Evolutionary conservation across 2,797 vertebrate species (phyloP), one percentile per base, ranked within the genome.

Genomic region (Rhynchonycteris naso): DNA sequence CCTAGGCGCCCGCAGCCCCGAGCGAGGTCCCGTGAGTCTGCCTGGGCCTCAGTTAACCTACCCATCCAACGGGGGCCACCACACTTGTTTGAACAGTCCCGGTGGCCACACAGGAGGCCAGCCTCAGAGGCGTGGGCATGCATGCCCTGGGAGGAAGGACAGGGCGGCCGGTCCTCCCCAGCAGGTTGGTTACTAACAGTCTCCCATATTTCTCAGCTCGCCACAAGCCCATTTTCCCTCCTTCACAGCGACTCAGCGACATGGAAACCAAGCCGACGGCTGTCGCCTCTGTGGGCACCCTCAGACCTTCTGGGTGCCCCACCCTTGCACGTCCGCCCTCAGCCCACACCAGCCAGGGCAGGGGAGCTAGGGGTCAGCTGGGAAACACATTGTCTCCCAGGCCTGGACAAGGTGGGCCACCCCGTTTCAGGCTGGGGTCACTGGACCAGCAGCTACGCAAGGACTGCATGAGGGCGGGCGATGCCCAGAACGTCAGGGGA

Each of bases 241-340:
- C 38, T 1, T 30, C 72, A 33, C 3, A 2, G 75, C 0, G n/a
- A 47, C 79, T 30, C 1, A 0, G 68, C 28, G 68, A 75, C 63
- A 16, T 9, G 6, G 56, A n/a, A n/a, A n/a, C 33, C 21, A 56
- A 50, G 16, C 14, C 2, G 0, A 0, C 0, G 15, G 59, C 13
- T 16, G 50, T 63, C 2, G 26, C 30, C 72, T 11, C 16, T 28
- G 28, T 24, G 13, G 33, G 61, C 66, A 28, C 66, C 74, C 59
- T 5, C 14, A 1, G 14, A 8, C 11, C 65, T 16, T 1, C 50
- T 0, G 16, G 52, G 43, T 0, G 1, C 56, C 81, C 56, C 33
- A 0, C 35, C 80, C 22, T 61, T 59, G 21, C 68, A 12, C 61
- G 13, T 28, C 72, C 9, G 4, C 50, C 43, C 43, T 43, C 43